Evolutionary conservation across 2,797 vertebrate species (phyloP), one percentile per base, ranked within the genome.

Genomic region (Phrynocephalus guinanensis): DNA sequence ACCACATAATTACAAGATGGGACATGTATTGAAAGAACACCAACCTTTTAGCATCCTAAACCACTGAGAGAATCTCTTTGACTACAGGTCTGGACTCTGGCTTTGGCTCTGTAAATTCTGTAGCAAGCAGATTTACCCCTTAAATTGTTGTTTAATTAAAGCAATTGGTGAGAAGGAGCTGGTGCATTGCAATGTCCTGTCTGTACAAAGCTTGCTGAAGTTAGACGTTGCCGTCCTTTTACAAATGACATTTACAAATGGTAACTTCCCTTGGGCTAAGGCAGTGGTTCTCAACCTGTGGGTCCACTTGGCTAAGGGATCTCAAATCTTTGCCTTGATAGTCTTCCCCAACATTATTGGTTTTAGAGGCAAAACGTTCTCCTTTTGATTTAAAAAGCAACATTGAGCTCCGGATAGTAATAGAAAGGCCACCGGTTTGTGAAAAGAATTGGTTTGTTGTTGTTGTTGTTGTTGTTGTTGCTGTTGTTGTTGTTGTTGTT

Each of bases 371-470:
- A 76, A 76, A 7, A 50, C 48, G 3, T 10, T 77, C 38, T 8
- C 15, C 18, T 44, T 44, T 22, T 48, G 24, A 9, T 77, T 77
- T 24, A 48, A 77, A 77, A 44, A 44, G 44, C 11, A 52, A 28
- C 2, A 13, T 13, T 50, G 48, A 78, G 28, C 76, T 52, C 48
- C 48, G 52, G 38, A 44, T 50, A 7, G 10, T 78, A n/a, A 78
- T 26, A 88, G 87, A 94, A 77, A 86, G 84, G 76, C 3, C 63
- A 72, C 82, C 91, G 22, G 90, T 15, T 71, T 71, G 52, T 75
- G 56, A 33, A 44, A 44, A 44, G 38, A 44, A 44, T 44, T 44
- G 38, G 38, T 38, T 38, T 38, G 38, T 38, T 38, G 38, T 38
- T 38, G 38, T 44, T 44, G 38, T 44, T 44, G 38, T 44, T 44